Percentiles rank a stretch among this genome's conserved stretches.
Conservation (phyloP, 2,888 invertebrate species). For the Dynastes maya region DNA sequence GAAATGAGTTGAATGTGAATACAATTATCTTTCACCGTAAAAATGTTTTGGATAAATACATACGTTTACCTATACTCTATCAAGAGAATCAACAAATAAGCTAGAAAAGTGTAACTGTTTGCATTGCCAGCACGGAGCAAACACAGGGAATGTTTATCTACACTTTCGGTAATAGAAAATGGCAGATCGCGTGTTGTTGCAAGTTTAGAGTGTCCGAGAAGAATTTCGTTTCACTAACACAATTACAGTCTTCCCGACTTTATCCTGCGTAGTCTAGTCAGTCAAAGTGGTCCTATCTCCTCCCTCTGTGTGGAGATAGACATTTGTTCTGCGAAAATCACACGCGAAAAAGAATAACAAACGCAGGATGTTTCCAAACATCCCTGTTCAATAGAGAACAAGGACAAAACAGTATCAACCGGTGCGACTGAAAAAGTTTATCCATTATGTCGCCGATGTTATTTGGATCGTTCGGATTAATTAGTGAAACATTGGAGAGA, state of each 20-base stretch:
- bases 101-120: constrained; percentile 64
- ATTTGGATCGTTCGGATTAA: constrained; percentile 26
- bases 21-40: background rate
- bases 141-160: constrained; percentile 68
- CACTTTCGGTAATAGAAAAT: constrained; percentile 69
- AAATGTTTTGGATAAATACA: background rate
- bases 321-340: constrained; percentile 35
- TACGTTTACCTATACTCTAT: background rate
- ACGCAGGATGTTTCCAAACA: constrained; percentile 12
- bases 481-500: constrained; percentile 21
- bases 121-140: constrained; percentile 66
- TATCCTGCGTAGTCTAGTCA: constrained; percentile 48
- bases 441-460: constrained; percentile 32
- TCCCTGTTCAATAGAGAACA: constrained; percentile 3
- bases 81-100: constrained; percentile 55
- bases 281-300: constrained; percentile 45
- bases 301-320: constrained; percentile 11
- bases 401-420: constrained; percentile 13
- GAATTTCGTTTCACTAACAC: constrained; percentile 59
- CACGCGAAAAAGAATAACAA: constrained; percentile 41
- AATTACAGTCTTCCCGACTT: constrained; percentile 56
- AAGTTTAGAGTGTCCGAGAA: constrained; percentile 61
- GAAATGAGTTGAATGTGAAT: too few relatives aligned
- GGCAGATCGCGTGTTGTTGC: constrained; percentile 65
- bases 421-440: constrained; percentile 35